phyloP scores from a whole-genome alignment of 2,888 invertebrate genomes.

The Adineta ricciae region DNA sequence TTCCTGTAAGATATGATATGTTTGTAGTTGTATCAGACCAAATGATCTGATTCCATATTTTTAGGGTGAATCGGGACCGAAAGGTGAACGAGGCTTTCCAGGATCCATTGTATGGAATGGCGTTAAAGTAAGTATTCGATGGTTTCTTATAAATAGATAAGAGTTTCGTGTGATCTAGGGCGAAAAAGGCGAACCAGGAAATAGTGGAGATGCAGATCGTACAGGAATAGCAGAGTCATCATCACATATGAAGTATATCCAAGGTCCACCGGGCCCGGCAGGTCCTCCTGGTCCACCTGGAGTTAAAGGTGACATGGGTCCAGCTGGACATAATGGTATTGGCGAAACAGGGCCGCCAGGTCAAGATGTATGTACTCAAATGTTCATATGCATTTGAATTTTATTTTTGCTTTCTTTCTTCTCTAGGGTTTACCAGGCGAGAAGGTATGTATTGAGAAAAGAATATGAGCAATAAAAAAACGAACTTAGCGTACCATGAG shows the following conservation, averaged over 20 bases:
- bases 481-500: not conserved
- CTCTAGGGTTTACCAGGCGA: not conserved
- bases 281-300: not conserved
- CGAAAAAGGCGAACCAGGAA: not conserved
- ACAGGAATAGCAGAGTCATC: not conserved
- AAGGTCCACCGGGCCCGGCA: not conserved
- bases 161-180: not conserved
- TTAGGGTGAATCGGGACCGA: not conserved
- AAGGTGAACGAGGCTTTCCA: not conserved
- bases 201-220: not conserved
- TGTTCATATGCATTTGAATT: not conserved
- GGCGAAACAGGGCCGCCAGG: conserved; percentile 7
- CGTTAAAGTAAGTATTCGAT: not conserved
- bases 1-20: not conserved
- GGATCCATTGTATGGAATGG: not conserved
- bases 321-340: not conserved
- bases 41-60: not conserved
- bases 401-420: not conserved
- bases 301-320: not conserved
- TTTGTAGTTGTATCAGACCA: not conserved
- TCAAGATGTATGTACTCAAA: not conserved
- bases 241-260: not conserved
- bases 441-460: not conserved
- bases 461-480: not conserved
- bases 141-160: not conserved